These are phyloP conservation scores for Sus scrofa DNA, from an alignment of 2,113 vertebrate species.

Conservation along the genomic window DNA sequence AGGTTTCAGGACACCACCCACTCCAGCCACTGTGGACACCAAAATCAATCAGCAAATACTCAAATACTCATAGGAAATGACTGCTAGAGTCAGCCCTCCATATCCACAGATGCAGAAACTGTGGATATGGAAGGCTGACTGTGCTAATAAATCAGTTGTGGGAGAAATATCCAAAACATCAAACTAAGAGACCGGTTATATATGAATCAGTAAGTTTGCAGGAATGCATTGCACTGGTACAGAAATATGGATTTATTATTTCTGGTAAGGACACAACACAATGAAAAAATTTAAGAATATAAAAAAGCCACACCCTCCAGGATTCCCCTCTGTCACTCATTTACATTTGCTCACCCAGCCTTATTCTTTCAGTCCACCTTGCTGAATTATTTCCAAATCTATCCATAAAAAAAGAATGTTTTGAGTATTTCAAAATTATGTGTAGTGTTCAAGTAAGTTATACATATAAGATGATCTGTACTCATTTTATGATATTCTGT, in stretches of 20 bases:
- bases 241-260: not conserved
- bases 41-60: not conserved
- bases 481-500: not conserved
- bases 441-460: not conserved
- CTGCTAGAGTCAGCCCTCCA: not conserved
- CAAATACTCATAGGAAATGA: not conserved
- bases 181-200: not conserved
- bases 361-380: not conserved
- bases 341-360: not conserved
- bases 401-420: not conserved
- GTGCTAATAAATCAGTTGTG: not conserved
- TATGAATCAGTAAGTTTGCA: not conserved
- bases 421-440: not conserved
- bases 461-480: not conserved
- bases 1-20: not conserved
- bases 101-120: not conserved
- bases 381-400: not conserved
- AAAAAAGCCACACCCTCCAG: not conserved
- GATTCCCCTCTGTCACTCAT: not conserved
- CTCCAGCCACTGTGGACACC: not conserved
- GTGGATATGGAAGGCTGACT: not conserved
- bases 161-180: not conserved
- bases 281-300: not conserved
- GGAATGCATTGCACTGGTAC: not conserved
- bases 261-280: not conserved